Evolutionary conservation across 92 coral and sea anemone species (phyloP).

Genomic region (Meandrina meandrites): DNA sequence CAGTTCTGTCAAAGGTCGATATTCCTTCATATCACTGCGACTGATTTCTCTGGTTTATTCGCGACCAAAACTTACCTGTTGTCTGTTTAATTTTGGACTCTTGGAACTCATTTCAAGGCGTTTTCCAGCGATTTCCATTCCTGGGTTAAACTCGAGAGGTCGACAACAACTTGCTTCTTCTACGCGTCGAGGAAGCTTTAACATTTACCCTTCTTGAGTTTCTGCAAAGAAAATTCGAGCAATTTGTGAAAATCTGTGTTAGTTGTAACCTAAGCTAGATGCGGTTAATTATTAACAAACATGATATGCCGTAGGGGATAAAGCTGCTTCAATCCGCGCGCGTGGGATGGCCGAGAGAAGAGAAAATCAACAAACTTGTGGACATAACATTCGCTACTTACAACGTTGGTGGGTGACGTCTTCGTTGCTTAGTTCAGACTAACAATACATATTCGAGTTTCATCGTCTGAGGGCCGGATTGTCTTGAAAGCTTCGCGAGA

Average conservation of each 20-base stretch:
- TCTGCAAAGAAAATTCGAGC: constrained; percentile 15
- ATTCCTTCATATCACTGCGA: background rate
- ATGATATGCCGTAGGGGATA: background rate
- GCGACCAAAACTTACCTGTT: constrained; percentile 14
- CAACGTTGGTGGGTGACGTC: background rate
- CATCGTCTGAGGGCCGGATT: background rate
- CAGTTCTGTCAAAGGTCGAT: constrained; percentile 8
- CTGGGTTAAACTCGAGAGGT: background rate
- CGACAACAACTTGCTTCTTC: background rate
- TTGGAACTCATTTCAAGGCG: constrained; percentile 12
- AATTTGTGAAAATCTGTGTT: constrained; percentile 16
- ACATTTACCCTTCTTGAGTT: constrained; percentile 6
- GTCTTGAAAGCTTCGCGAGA: background rate
- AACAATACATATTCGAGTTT: background rate
- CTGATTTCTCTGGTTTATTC: background rate
- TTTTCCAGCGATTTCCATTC: background rate
- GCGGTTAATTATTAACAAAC: constrained; percentile 34
- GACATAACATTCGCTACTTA: background rate
- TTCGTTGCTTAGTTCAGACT: background rate
- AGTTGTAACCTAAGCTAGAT: background rate
- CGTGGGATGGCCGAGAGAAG: background rate
- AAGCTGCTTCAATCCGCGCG: background rate
- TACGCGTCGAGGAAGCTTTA: background rate
- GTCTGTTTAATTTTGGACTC: constrained; percentile 24
- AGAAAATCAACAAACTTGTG: background rate